Evolutionary conservation across 2,113 vertebrate species (phyloP), one percentile per base, ranked within the genome.

Genomic region (Halichoerus grypus): DNA sequence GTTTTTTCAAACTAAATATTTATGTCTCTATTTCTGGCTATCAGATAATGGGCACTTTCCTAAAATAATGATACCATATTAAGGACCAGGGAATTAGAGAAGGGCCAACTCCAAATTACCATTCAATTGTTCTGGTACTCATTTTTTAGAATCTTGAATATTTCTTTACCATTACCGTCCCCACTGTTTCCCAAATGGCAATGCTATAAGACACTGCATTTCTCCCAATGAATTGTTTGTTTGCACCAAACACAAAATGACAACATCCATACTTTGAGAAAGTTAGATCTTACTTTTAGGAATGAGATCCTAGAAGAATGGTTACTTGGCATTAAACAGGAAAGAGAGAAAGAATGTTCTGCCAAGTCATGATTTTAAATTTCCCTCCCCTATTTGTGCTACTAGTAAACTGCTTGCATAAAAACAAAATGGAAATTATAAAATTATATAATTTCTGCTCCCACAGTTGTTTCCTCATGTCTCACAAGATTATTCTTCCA

Each of bases 1-100:
- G 21, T 97, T 88, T 94, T 94, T 33, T 96, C 87, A 94, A 67
- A 74, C 36, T 85, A 94, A 94, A 65, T 90, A 95, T 90, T 87
- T 77, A 80, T n/a, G 22, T 83, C 55, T 96, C 76, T 95, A 81
- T 95, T 90, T 86, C 67, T 96, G 74, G 36, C 79, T 95, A 95
- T 87, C 26, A 85, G 26, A 81, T 65, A 74, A 90, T 19, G n/a
- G 65, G 10, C 22, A 67, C 31, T 74, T 82, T 51, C 61, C 15
- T 82, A 97, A 97, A 95, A 97, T 65, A 81, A 76, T 13, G 31
- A 53, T 10, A 74, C 39, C 39, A 88, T 85, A 91, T 77, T 82
- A 69, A 93, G 36, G 42, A 63, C 61, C 59, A 83, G 31, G 3
- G 18, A 95, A 79, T 80, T 61, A 94, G 82, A 95, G 74, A 86